phyloP scores from a whole-genome alignment of 2,113 vertebrate species.

The Aegithalos caudatus region DNA sequence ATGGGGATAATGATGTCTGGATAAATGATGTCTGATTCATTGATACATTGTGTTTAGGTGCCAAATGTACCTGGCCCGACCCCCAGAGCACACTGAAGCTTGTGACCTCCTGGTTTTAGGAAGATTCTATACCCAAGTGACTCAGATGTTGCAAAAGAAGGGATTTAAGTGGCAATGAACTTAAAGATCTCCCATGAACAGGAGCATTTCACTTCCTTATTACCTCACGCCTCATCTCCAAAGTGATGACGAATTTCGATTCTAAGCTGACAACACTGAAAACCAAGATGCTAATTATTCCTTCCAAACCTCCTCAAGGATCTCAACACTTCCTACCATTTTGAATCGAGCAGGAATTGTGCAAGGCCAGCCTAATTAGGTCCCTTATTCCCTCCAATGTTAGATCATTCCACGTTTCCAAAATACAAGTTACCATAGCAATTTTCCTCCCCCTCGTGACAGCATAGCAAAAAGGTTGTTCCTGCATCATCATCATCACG shows the following conservation, averaged over 20 bases:
- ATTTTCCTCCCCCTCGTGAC: conserved; percentile 48
- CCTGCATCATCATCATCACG: neutral
- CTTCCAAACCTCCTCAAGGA: neutral
- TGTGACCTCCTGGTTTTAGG: neutral
- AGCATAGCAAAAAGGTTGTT: neutral
- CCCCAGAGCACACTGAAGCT: neutral
- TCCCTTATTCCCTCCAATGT: conserved; percentile 35
- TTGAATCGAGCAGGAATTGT: conserved; percentile 11
- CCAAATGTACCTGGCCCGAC: neutral
- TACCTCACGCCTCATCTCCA: neutral
- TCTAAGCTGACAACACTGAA: neutral
- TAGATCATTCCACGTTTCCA: conserved; percentile 53
- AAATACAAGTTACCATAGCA: conserved; percentile 71
- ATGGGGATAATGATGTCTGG: neutral
- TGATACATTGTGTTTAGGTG: neutral
- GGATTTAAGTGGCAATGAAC: neutral
- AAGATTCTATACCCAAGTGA: neutral
- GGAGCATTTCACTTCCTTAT: neutral
- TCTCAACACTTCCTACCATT: neutral
- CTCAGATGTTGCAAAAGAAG: neutral
- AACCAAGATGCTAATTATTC: neutral
- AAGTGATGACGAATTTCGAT: neutral
- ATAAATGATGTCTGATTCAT: neutral
- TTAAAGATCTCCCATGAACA: neutral
- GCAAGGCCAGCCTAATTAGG: conserved; percentile 32